Evolutionary conservation across 2,797 vertebrate genomes (phyloP), one percentile per base, ranked within the genome.

Genomic region (Acanthurus tractus): DNA sequence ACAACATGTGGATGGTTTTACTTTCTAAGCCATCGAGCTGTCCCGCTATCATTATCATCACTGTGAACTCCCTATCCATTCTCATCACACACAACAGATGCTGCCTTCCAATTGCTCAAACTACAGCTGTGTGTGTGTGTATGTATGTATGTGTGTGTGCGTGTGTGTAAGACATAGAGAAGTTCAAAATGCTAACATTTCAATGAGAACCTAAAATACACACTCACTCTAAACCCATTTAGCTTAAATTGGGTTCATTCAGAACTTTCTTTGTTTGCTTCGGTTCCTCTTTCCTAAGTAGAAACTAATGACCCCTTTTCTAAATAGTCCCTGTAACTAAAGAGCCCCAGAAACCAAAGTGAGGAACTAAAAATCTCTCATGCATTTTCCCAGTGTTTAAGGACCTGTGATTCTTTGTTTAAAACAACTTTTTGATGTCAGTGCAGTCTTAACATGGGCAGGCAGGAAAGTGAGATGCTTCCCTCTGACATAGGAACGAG

Each of bases 81-180:
- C 86, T 93, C 89, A 92, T 94, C 92, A 90, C 90, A 85, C 86
- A 90, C 91, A 94, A 86, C 94, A 95, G 94, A 94, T 94, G 93
- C 90, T 89, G 85, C 79, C 88, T 86, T 89, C 89, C 89, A 91
- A 91, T 93, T 82, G 89, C 92, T 93, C 90, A 87, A 83, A 54
- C 79, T 89, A 73, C 78, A 91, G 86, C 84, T 90, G 84, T 63
- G 42, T 23, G 64, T 49, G 83, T 81, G 58, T 62, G 40, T 58
- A 58, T 59, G 40, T 58, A 58, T 59, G 65, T 78, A 49, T 76
- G 70, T 76, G 72, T 71, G 56, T 61, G 74, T 53, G 48, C 61
- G 66, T 66, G 45, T 25, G 49, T 70, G 63, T 40, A 40, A 64
- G 74, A 64, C 38, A 52, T 42, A 66, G 52, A 64, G 13, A 72